Evolutionary conservation across 2,888 invertebrate genomes (phyloP).

Genomic region (Drepana falcataria): DNA sequence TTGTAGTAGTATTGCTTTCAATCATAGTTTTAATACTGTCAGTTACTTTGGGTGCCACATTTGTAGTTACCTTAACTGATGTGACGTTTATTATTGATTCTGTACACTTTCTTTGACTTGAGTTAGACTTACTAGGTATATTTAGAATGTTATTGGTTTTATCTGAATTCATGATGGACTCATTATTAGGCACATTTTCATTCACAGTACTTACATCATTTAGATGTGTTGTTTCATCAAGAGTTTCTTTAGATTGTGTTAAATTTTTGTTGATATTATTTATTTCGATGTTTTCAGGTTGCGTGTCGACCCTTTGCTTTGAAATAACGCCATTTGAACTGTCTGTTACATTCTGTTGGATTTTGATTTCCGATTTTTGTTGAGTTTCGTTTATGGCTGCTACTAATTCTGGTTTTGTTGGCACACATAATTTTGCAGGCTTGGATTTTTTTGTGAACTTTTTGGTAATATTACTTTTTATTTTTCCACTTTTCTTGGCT

Average conservation of each 20-base stretch:
- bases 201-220: constrained; percentile 6
- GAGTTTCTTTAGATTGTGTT: neutral
- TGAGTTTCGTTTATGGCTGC: constrained; percentile 12
- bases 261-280: neutral
- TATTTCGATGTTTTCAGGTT: neutral
- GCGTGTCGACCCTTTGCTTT: neutral
- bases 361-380: constrained; percentile 13
- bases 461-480: constrained; percentile 34
- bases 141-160: neutral
- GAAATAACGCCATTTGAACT: neutral
- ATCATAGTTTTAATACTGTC: constrained; percentile 16
- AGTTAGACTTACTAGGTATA: neutral
- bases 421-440: constrained; percentile 5
- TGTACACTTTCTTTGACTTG: neutral
- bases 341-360: constrained; percentile 6
- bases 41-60: constrained; percentile 13
- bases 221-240: neutral
- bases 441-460: constrained; percentile 34
- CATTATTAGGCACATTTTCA: neutral
- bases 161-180: constrained; percentile 2
- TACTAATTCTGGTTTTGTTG: constrained; percentile 9
- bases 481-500: constrained; percentile 47
- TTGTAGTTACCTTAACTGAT: constrained; percentile 5
- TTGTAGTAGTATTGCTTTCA: constrained; percentile 25
- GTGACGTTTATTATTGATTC: constrained; percentile 1